Evolutionary conservation across 2,888 invertebrate genomes (phyloP).

Genomic region (Cephalotes varians): DNA sequence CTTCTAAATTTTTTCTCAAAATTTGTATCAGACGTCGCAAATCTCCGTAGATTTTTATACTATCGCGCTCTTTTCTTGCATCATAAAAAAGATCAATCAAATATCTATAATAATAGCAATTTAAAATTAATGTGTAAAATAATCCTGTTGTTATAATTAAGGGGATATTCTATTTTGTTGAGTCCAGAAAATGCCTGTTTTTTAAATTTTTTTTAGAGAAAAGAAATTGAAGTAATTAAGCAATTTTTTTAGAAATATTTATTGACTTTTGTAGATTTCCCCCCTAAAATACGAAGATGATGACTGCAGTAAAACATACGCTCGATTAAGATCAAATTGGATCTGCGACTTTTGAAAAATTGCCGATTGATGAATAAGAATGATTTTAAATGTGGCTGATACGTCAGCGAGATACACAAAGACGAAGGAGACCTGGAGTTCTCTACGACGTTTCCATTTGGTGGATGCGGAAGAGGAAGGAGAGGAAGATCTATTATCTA

Average conservation of each 20-base stretch:
- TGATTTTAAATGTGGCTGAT: constrained; percentile 44
- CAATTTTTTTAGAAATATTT: neutral
- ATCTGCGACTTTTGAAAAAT: neutral
- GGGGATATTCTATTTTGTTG: neutral
- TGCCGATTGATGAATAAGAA: neutral
- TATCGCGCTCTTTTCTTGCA: neutral
- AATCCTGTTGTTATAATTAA: neutral
- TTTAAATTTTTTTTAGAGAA: neutral
- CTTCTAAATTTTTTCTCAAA: neutral
- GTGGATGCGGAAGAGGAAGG: constrained; percentile 42
- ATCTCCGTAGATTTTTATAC: neutral
- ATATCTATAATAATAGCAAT: neutral
- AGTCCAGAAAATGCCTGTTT: neutral
- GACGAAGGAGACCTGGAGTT: constrained; percentile 53
- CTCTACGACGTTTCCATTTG: constrained; percentile 65
- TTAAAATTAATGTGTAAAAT: constrained; percentile 8
- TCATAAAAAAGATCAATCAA: no score
- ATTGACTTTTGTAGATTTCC: neutral
- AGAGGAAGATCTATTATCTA: constrained; percentile 72
- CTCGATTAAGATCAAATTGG: neutral
- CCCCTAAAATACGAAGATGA: neutral
- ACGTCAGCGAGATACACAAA: constrained; percentile 49
- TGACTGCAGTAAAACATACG: neutral
- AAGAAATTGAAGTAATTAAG: neutral
- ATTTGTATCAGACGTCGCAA: neutral